Base-by-base conservation (phyloP, 2,888 invertebrate species). In the Notodonta ziczac region DNA sequence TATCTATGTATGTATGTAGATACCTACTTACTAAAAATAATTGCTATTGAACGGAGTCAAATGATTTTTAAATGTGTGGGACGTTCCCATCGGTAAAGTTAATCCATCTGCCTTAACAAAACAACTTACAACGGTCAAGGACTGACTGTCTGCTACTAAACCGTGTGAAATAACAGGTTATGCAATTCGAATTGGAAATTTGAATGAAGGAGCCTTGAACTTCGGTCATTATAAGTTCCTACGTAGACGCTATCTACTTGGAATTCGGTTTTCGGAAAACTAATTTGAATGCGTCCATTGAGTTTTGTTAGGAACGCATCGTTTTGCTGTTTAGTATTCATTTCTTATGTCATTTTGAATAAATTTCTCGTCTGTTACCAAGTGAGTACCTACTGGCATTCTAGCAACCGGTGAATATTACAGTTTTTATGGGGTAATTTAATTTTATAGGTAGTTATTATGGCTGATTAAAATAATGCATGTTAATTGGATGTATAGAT, bases 261-360 rank as follows among this genome's bases (percentile, higher is more conserved):
- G 74, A 74, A 74, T 73, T 72, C 67, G 69, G 61, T 67, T 73
- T 73, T 76, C 69, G 67, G 62, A 66, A 69, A 74, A 73, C 76
- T 81, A 70, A 82, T 83, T 82, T 77, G 77, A 80, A 83, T 84
- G 72, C 76, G 70, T 61, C 67, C 74, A 70, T 68, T 67, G 65
- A 72, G 63, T 66, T 74, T 69, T 64, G 71, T 73, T 69, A 60
- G 64, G 66, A 74, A 69, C 73, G 68, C 72, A 74, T 72, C 53
- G 67, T 70, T 72, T 52, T n/a, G 56, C 68, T 68, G 61, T 56
- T 77, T 74, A 69, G 66, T 71, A 73, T 72, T 70, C 68, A 59
- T 60, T 68, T 65, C 69, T 61, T 66, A 63, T 58, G 67, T 69
- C 66, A 65, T 65, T 70, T 57, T 60, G 69, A 67, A 74, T 70